A percentile compares a stretch with the other conserved stretches of the same genome.
phyloP scores from a whole-genome alignment of 2,113 vertebrate genomes.

The Phalacrocorax carbo region DNA sequence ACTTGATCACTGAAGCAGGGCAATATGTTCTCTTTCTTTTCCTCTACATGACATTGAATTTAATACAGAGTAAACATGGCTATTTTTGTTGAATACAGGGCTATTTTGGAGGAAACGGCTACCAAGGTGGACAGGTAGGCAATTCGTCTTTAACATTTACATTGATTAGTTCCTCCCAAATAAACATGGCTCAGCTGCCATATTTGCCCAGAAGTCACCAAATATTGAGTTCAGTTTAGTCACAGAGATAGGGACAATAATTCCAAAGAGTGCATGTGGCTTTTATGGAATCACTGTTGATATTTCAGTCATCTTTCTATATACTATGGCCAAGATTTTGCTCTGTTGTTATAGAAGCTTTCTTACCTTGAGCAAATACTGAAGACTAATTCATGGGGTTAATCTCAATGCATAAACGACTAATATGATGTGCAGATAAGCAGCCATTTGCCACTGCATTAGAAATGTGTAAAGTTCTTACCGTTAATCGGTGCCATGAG shows the following conservation, averaged over 20 bases:
- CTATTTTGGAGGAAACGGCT: not conserved
- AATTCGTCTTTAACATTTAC: not conserved
- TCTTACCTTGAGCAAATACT: not conserved
- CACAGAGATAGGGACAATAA: not conserved
- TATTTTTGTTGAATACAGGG: slow-evolving; percentile 32
- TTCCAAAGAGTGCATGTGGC: not conserved
- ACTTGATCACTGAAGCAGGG: not conserved
- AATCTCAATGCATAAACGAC: not conserved
- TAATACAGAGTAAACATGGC: not conserved
- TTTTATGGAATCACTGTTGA: not conserved
- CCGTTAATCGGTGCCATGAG: not conserved
- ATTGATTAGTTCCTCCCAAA: not conserved
- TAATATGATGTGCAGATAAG: not conserved
- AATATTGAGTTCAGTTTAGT: not conserved
- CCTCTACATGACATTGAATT: not conserved
- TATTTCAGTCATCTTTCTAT: not conserved
- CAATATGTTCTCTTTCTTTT: not conserved
- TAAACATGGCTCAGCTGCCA: not conserved
- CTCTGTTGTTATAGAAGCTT: not conserved
- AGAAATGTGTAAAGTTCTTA: not conserved
- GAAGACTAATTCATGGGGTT: not conserved
- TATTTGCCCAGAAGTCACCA: not conserved
- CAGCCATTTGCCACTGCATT: not conserved
- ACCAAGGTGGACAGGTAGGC: slow-evolving; percentile 16
- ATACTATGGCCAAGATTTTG: not conserved